Percentiles rank a stretch among this genome's conserved stretches.
phyloP scores from a whole-genome alignment of 2,888 invertebrate species.

The Synanthedon andrenaeformis region DNA sequence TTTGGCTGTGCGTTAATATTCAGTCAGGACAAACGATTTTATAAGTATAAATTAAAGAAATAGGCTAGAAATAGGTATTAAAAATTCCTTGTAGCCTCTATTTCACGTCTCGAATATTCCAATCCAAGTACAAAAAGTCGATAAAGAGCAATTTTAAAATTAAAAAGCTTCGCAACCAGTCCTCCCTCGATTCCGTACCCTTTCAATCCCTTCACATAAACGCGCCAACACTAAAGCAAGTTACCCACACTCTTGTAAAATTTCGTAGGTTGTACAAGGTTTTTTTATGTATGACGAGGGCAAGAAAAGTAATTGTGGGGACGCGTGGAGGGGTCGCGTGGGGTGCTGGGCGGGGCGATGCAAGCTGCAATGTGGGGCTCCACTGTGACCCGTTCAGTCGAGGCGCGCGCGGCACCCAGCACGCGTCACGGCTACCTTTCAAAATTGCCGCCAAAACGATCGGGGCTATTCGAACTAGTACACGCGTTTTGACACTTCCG shows the following conservation, averaged over 20 bases:
- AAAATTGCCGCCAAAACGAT: slow-evolving; percentile 23
- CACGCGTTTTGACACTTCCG: not conserved
- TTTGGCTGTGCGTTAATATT: too few relatives aligned
- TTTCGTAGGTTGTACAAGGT: slow-evolving; percentile 17
- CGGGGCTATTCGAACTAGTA: not conserved
- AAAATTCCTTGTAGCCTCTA: not conserved
- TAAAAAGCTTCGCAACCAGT: slow-evolving; percentile 22
- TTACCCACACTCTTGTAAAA: slow-evolving; percentile 28
- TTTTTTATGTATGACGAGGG: slow-evolving; percentile 48
- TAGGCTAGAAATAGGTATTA: too few relatives aligned
- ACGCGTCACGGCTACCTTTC: slow-evolving; percentile 40
- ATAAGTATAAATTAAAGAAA: too few relatives aligned
- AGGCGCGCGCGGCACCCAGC: slow-evolving; percentile 45
- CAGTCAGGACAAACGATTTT: too few relatives aligned
- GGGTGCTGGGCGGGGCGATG: slow-evolving; percentile 62
- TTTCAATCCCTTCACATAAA: slow-evolving; percentile 35
- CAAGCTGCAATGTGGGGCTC: slow-evolving; percentile 57
- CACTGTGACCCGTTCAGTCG: slow-evolving; percentile 44
- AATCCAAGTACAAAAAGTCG: slow-evolving; percentile 10
- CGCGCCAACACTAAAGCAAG: slow-evolving; percentile 20
- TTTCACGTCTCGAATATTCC: not conserved
- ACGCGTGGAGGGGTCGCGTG: slow-evolving; percentile 49
- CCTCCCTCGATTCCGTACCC: slow-evolving; percentile 33
- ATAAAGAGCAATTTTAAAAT: slow-evolving; percentile 32
- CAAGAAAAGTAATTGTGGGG: slow-evolving; percentile 46